Evolutionary conservation across 2,113 vertebrate genomes (phyloP).

Genomic region (Arizona elegans): DNA sequence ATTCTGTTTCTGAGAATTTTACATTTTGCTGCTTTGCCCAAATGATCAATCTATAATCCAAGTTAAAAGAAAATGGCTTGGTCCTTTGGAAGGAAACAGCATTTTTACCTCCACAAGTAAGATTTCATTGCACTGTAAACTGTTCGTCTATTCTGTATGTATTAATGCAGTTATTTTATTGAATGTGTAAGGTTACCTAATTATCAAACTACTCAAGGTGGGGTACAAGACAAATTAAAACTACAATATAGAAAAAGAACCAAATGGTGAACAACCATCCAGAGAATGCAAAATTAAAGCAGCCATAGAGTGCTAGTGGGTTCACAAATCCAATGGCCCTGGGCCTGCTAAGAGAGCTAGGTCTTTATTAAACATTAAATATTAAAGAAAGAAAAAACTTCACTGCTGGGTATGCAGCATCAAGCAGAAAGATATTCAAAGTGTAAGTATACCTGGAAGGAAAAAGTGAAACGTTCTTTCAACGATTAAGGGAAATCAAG

Average conservation of each 20-base stretch:
- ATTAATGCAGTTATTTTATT: neutral
- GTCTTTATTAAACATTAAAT: neutral
- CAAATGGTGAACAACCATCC: neutral
- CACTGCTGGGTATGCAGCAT: neutral
- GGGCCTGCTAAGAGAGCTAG: neutral
- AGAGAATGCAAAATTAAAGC: neutral
- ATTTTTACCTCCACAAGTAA: neutral
- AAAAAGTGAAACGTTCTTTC: neutral
- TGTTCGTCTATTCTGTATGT: neutral
- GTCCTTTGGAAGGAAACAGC: neutral
- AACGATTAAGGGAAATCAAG: neutral
- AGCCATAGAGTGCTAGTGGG: neutral
- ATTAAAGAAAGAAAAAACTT: neutral
- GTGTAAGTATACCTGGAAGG: constrained; percentile 1
- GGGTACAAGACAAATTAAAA: neutral
- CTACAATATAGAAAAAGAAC: neutral
- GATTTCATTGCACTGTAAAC: neutral
- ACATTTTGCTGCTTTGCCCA: neutral
- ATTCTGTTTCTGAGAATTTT: neutral
- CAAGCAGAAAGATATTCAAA: neutral
- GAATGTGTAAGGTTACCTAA: neutral
- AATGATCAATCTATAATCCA: neutral
- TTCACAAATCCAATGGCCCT: neutral
- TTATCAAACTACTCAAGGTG: neutral
- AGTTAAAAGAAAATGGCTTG: neutral